Base-by-base conservation (phyloP, 1,140 invertebrate genomes). In the Saxidomus purpurata region DNA sequence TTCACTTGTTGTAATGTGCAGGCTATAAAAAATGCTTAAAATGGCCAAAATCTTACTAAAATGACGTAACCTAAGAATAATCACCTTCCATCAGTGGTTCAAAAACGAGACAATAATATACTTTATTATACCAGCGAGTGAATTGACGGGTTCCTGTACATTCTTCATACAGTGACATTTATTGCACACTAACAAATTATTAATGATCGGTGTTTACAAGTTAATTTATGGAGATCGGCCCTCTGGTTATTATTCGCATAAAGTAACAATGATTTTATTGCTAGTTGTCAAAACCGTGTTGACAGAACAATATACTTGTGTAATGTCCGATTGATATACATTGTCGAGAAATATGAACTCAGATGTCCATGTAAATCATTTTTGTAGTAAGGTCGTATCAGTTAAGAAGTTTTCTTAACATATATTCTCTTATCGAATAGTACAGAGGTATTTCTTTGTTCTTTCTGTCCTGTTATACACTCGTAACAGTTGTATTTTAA, bases 101-200 rank as follows among this genome's bases (percentile, higher is more conserved):
- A n/a, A n/a, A n/a, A n/a, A n/a, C n/a, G n/a, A n/a, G n/a, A n/a
- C n/a, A n/a, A n/a, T n/a, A n/a, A n/a, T n/a, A n/a, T n/a, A n/a
- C 25, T 28, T 28, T 63, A 63, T 63, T 63, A 63, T 63, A 63
- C 59, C 25, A 63, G 19, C 8, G 1, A 1, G 25, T n/a, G 25
- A n/a, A n/a, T n/a, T 63, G 52, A 59, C 3, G 52, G 15, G 19
- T n/a, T 25, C 25, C 8, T 25, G 28, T 8, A 63, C 22, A 28
- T 9, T 9, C 9, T 9, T 9, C 9, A 28, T n/a, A 63, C n/a
- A 63, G 8, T 63, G 59, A 63, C 59, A 28, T 63, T 63, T 63
- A 63, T 28, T 9, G 25, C 59, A 63, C 59, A 63, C 59, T 63
- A 63, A 63, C 59, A n/a, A 25, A 63, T 63, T 63, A 25, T 63